Evolutionary conservation across 23 tunicate genomes (phyloP), one percentile per base, ranked within the genome.

Genomic region (Botrylloides violaceus): DNA sequence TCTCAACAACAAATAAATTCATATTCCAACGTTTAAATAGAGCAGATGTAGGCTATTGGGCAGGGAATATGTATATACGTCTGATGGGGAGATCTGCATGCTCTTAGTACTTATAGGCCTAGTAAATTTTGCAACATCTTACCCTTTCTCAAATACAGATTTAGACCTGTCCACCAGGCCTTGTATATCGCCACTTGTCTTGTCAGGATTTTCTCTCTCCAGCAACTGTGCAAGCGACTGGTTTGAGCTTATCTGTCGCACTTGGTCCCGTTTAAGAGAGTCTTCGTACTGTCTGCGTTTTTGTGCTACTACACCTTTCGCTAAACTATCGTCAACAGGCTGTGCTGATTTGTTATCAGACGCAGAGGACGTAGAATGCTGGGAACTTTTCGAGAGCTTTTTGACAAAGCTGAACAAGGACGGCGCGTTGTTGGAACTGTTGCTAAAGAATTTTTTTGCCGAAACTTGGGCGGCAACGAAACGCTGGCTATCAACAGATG

Each of bases 81-180:
- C n/a, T n/a, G n/a, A n/a, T n/a, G n/a, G n/a, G n/a, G n/a, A n/a
- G n/a, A n/a, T n/a, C n/a, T n/a, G n/a, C n/a, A n/a, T n/a, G n/a
- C n/a, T n/a, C n/a, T n/a, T n/a, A n/a, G n/a, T n/a, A n/a, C n/a
- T n/a, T n/a, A n/a, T n/a, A n/a, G n/a, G n/a, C n/a, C n/a, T n/a
- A n/a, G n/a, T n/a, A n/a, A n/a, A n/a, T n/a, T n/a, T n/a, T n/a
- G n/a, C n/a, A n/a, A n/a, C n/a, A 32, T 32, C 74, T 32, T 68
- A 68, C 74, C 74, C 74, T 37, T 39, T 37, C 47, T 68, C 74
- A 2, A 68, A 68, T 6, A 37, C 29, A 12, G 74, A n/a, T 35
- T 43, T 39, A 5, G 74, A 68, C 1, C 74, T 68, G 58, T 68
- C 28, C 26, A 68, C 74, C 25, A 68, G 56, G 74, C 74, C 74